These are phyloP conservation scores for Nysson spinosus DNA, from an alignment of 2,888 invertebrate species.

Conservation along the genomic window DNA sequence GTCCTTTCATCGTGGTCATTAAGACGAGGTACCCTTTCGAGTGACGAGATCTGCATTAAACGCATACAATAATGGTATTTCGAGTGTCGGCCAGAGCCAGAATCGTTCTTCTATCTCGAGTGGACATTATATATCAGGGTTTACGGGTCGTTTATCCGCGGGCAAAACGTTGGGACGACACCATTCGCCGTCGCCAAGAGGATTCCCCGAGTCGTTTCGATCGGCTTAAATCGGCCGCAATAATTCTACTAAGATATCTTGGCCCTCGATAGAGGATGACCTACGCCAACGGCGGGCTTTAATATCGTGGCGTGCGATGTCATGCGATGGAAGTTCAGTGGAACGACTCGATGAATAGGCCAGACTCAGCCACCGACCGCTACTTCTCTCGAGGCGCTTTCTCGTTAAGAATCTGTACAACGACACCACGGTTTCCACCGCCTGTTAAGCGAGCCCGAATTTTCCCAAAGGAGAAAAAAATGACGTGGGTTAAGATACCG, in stretches of 20 bases:
- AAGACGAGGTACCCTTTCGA: no score
- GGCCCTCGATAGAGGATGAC: constrained; percentile 16
- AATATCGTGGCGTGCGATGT: constrained; percentile 16
- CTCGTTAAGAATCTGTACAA: constrained; percentile 49
- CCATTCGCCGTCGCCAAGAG: not conserved
- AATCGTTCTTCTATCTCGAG: no score
- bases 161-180: not conserved
- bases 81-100: no score
- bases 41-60: no score
- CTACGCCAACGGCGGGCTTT: constrained; percentile 17
- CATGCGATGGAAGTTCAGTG: constrained; percentile 6
- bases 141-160: constrained; percentile 22
- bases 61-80: no score
- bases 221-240: constrained; percentile 10
- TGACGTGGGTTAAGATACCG: not conserved
- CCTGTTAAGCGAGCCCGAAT: constrained; percentile 29
- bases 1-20: no score
- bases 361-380: not conserved
- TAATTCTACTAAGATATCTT: constrained; percentile 14
- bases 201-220: constrained; percentile 16
- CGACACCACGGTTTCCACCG: constrained; percentile 31
- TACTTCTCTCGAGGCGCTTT: constrained; percentile 31
- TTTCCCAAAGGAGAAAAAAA: constrained; percentile 11
- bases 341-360: constrained; percentile 44
- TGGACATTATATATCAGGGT: constrained; percentile 16